Evolutionary conservation across 2,797 vertebrate species (phyloP).

Genomic region (Geotrypetes seraphini): DNA sequence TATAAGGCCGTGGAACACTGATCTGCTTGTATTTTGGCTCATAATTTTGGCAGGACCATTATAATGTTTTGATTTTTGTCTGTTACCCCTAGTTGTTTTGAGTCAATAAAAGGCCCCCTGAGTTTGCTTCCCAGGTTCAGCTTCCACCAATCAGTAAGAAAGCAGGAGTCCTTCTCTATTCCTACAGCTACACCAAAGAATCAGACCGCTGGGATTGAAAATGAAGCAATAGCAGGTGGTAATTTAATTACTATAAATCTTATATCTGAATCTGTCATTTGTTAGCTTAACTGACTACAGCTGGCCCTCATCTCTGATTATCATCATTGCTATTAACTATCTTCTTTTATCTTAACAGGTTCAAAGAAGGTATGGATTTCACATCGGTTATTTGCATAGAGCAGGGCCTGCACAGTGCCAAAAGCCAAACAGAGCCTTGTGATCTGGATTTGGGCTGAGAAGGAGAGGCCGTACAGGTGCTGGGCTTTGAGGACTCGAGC

Average conservation of each 20-base stretch:
- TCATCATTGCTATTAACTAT: neutral
- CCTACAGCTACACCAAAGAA: slow-evolving; percentile 11
- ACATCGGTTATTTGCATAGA: neutral
- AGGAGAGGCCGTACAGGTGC: neutral
- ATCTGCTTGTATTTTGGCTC: too few relatives aligned
- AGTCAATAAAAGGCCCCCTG: too few relatives aligned
- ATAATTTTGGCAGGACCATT: too few relatives aligned
- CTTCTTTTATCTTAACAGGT: slow-evolving; percentile 7
- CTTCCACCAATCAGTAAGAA: too few relatives aligned
- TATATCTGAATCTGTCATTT: slow-evolving; percentile 29
- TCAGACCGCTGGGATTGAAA: slow-evolving; percentile 24
- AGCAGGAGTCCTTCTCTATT: slow-evolving; percentile 3
- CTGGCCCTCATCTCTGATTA: slow-evolving; percentile 27
- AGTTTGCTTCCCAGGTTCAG: too few relatives aligned
- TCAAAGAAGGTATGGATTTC: slow-evolving; percentile 14
- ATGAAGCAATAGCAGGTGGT: slow-evolving; percentile 42
- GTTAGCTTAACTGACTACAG: slow-evolving; percentile 27
- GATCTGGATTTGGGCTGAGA: neutral
- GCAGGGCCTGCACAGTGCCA: neutral
- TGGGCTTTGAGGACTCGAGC: accelerated
- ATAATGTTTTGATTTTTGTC: too few relatives aligned
- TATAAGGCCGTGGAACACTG: too few relatives aligned
- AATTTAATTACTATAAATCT: slow-evolving; percentile 36
- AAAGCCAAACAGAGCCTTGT: neutral
- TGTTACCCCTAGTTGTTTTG: too few relatives aligned